These are phyloP conservation scores for Charaxes varanes DNA, from an alignment of 1,140 invertebrate genomes.

Conservation along the genomic window DNA sequence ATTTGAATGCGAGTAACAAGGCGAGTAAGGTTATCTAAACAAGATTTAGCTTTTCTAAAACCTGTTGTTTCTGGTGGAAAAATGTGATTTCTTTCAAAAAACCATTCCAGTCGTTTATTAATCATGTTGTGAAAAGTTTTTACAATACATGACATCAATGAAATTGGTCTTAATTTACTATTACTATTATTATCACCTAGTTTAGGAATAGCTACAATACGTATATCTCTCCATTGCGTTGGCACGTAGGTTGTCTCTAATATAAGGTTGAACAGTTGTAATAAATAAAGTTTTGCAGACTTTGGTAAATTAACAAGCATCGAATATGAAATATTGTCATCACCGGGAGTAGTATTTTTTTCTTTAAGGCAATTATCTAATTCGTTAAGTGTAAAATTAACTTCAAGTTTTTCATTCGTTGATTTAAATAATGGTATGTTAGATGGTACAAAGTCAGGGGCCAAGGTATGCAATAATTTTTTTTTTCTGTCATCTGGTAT, in stretches of 20 bases:
- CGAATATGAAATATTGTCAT: slow-evolving; percentile 26
- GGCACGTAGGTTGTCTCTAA: slow-evolving; percentile 3
- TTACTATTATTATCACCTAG: not conserved
- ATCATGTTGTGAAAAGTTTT: slow-evolving; percentile 33
- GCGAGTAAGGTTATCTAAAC: slow-evolving; percentile 18
- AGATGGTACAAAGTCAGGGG: slow-evolving; percentile 3
- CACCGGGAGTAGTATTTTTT: slow-evolving; percentile 27
- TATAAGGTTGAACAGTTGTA: slow-evolving; percentile 8
- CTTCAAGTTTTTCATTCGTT: slow-evolving; percentile 15
- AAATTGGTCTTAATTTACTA: slow-evolving; percentile 23
- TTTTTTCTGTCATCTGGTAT: slow-evolving; percentile 4
- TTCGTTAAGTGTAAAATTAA: slow-evolving; percentile 19
- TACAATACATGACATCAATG: slow-evolving; percentile 27
- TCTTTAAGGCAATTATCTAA: slow-evolving; percentile 23
- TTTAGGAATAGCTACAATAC: slow-evolving; percentile 11
- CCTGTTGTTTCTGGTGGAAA: slow-evolving; percentile 21
- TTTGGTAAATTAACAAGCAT: slow-evolving; percentile 27
- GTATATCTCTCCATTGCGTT: slow-evolving; percentile 8
- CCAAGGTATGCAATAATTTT: slow-evolving; percentile 1
- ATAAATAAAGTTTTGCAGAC: slow-evolving; percentile 8
- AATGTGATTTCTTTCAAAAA: slow-evolving; percentile 24
- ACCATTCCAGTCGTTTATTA: slow-evolving; percentile 25
- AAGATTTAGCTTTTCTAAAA: slow-evolving; percentile 26
- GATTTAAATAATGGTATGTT: not conserved
- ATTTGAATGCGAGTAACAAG: slow-evolving; percentile 24